Evolutionary conservation across 2,797 vertebrate species (phyloP).

Genomic region (Pseudopleuronectes americanus): DNA sequence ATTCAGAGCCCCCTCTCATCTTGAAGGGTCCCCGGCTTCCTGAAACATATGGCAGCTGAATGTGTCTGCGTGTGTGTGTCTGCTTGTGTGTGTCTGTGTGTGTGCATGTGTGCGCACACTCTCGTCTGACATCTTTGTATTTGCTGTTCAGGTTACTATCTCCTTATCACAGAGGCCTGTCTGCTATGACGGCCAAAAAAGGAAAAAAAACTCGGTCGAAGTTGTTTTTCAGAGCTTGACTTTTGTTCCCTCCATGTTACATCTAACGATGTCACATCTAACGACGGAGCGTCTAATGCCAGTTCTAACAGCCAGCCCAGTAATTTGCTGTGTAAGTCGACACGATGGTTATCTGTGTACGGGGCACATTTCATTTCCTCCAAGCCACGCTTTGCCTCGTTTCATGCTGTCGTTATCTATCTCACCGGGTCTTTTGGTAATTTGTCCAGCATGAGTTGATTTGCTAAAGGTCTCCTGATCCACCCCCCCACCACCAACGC

Average conservation of each 20-base stretch:
- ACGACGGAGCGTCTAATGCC: slow-evolving; percentile 67
- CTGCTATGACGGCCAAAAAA: slow-evolving; percentile 44
- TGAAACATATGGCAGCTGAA: slow-evolving; percentile 90
- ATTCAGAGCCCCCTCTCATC: slow-evolving; percentile 91
- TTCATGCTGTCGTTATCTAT: slow-evolving; percentile 75
- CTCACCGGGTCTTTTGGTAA: slow-evolving; percentile 72
- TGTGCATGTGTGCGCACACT: slow-evolving; percentile 26
- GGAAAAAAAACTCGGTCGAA: slow-evolving; percentile 82
- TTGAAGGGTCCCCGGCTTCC: slow-evolving; percentile 91
- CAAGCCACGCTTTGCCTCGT: slow-evolving; percentile 59
- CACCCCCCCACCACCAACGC: slow-evolving; percentile 44
- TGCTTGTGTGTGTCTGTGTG: slow-evolving; percentile 31
- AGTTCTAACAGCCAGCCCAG: slow-evolving; percentile 78
- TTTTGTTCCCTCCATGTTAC: slow-evolving; percentile 79
- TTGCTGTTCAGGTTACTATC: slow-evolving; percentile 78
- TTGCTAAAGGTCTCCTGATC: slow-evolving; percentile 67
- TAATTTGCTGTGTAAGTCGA: slow-evolving; percentile 81
- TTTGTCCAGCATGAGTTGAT: slow-evolving; percentile 74
- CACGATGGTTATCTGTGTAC: slow-evolving; percentile 73
- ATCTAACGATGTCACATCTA: slow-evolving; percentile 79
- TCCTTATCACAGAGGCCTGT: slow-evolving; percentile 84
- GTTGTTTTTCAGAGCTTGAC: slow-evolving; percentile 75
- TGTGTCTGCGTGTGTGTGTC: slow-evolving; percentile 27
- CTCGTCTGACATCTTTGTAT: slow-evolving; percentile 67
- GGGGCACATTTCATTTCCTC: slow-evolving; percentile 76